These are phyloP conservation scores for Meloidogyne floridensis DNA, from an alignment of 1,140 invertebrate species.

Conservation along the genomic window DNA sequence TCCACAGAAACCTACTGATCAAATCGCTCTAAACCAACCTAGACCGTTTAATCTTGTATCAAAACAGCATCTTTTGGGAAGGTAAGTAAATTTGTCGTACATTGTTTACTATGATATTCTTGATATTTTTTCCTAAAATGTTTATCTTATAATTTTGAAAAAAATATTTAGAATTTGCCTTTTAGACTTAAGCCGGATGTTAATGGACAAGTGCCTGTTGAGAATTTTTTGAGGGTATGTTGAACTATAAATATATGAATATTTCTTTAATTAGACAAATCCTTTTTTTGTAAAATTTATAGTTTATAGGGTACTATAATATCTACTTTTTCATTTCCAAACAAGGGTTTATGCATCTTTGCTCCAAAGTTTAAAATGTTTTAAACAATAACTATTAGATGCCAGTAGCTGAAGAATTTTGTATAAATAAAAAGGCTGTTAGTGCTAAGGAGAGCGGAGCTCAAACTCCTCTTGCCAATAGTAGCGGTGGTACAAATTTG, in stretches of 20 bases:
- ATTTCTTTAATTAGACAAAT: constrained; percentile 9
- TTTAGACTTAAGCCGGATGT: constrained; percentile 58
- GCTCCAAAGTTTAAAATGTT: too few relatives aligned
- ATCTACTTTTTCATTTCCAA: too few relatives aligned
- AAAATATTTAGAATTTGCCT: constrained; percentile 57
- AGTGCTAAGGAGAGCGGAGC: constrained; percentile 23
- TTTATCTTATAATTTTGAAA: constrained; percentile 29
- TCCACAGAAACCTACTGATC: constrained; percentile 63
- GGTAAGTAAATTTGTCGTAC: neutral
- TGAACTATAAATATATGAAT: neutral
- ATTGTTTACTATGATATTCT: neutral
- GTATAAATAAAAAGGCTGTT: constrained; percentile 43
- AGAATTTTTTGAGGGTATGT: constrained; percentile 62
- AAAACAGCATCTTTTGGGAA: constrained; percentile 11
- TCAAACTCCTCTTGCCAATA: constrained; percentile 13
- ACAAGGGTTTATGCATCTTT: too few relatives aligned
- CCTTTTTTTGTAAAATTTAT: too few relatives aligned
- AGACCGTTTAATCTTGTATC: constrained; percentile 36
- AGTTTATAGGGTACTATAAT: too few relatives aligned
- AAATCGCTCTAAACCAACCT: constrained; percentile 56
- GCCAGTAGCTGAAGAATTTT: constrained; percentile 58
- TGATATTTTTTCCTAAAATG: neutral
- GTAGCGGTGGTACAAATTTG: neutral
- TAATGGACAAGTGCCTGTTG: constrained; percentile 53
- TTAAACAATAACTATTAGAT: constrained; percentile 28